Conservation (phyloP, 2,113 vertebrate genomes). For the Heliornis fulica region DNA sequence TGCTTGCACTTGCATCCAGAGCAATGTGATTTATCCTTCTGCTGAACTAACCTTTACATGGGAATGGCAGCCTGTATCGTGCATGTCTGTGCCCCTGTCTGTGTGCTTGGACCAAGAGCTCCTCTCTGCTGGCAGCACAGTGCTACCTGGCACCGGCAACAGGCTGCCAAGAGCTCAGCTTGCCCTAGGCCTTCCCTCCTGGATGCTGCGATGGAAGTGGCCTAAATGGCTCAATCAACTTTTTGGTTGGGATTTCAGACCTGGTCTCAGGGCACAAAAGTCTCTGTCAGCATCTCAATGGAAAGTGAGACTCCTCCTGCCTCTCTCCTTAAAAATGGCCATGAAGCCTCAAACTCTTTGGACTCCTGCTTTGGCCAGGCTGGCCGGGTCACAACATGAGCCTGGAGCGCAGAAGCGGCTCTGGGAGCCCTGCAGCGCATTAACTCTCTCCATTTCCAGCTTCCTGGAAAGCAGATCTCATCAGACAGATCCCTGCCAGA, state of each 20-base stretch:
- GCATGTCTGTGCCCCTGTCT: background rate
- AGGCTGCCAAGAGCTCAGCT: background rate
- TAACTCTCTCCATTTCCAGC: background rate
- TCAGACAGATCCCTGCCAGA: background rate
- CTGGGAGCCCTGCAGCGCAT: background rate
- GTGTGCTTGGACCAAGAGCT: background rate
- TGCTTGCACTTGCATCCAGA: background rate
- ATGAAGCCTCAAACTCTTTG: background rate
- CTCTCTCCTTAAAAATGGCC: background rate
- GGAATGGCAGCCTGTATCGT: background rate
- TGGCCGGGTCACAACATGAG: background rate
- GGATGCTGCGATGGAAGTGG: background rate
- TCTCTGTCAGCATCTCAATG: background rate
- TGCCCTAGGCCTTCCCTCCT: background rate
- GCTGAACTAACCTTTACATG: background rate
- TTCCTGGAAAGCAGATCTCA: background rate
- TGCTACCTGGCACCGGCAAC: fast-evolving
- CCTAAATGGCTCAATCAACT: background rate
- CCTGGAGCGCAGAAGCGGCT: background rate
- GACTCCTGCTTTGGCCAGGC: background rate
- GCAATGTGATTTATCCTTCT: background rate
- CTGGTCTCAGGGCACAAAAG: background rate
- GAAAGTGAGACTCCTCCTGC: background rate
- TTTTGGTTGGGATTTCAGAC: background rate
- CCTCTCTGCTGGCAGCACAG: background rate